Conservation (phyloP, 1,140 invertebrate species). For the Lethrus apterus region DNA sequence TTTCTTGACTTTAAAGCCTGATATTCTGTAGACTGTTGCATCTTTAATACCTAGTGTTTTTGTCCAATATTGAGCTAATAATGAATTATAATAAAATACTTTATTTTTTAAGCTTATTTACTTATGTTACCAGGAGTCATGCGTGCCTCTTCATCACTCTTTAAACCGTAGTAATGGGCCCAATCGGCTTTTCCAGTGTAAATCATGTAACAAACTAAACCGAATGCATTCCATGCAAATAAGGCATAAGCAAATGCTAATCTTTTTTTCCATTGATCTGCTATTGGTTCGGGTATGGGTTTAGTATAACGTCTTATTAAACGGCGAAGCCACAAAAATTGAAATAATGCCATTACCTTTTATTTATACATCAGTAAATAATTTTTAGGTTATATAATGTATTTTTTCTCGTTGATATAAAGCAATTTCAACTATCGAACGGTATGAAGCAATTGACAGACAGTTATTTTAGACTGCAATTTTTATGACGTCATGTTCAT, state of each 20-base stretch:
- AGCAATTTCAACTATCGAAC: too few relatives aligned
- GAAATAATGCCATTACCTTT: constrained; percentile 26
- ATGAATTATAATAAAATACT: constrained; percentile 12
- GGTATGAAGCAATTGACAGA: too few relatives aligned
- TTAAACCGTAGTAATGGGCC: constrained; percentile 55
- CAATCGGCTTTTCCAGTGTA: constrained; percentile 53
- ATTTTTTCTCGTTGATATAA: constrained; percentile 6
- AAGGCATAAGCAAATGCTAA: constrained; percentile 53
- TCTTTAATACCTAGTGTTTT: constrained; percentile 47
- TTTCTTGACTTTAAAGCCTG: constrained; percentile 41
- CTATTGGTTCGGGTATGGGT: constrained; percentile 50
- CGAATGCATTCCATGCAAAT: constrained; percentile 57
- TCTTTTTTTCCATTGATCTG: constrained; percentile 49
- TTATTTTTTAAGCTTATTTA: constrained; percentile 9
- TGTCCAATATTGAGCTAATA: constrained; percentile 44
- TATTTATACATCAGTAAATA: not conserved
- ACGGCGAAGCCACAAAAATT: constrained; percentile 42
- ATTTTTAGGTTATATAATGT: not conserved
- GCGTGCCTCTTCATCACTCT: constrained; percentile 48
- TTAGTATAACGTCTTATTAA: constrained; percentile 52
- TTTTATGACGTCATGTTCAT: too few relatives aligned
- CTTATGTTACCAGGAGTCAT: constrained; percentile 44
- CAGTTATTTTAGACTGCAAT: too few relatives aligned
- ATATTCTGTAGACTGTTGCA: constrained; percentile 46
- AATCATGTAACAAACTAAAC: constrained; percentile 48